Conservation (phyloP, 2,888 invertebrate species). For the Sphinx pinastri region DNA sequence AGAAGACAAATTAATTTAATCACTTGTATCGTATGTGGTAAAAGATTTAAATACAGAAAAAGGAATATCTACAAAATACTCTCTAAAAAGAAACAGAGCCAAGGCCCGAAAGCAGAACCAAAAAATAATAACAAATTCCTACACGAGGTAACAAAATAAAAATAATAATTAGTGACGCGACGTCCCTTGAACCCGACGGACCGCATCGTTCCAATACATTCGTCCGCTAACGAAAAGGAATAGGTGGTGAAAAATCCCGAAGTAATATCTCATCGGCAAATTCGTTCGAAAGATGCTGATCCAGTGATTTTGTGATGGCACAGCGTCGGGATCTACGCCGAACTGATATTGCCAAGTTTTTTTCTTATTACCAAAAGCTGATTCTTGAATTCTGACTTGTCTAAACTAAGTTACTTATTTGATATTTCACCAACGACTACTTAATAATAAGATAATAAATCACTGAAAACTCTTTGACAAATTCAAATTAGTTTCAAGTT, state of each 20-base stretch:
- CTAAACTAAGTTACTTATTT: constrained; percentile 16
- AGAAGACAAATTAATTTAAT: not conserved
- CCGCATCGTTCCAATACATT: constrained; percentile 58
- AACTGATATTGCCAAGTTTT: constrained; percentile 31
- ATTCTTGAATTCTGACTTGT: constrained; percentile 15
- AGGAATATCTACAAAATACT: not conserved
- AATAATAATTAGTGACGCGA: constrained; percentile 66
- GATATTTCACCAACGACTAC: not conserved
- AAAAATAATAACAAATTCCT: constrained; percentile 36
- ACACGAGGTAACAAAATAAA: constrained; percentile 47
- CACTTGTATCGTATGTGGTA: not conserved
- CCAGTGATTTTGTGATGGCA: constrained; percentile 49
- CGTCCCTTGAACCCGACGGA: constrained; percentile 48
- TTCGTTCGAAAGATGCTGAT: constrained; percentile 65
- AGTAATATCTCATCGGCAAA: constrained; percentile 62
- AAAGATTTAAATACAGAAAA: not conserved
- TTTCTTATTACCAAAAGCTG: constrained; percentile 19
- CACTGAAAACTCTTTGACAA: constrained; percentile 1
- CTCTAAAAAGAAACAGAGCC: not conserved
- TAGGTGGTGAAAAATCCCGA: constrained; percentile 57
- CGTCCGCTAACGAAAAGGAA: constrained; percentile 59
- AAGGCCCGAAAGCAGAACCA: not conserved
- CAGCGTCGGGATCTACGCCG: constrained; percentile 40
- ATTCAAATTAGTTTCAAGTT: constrained; percentile 16
- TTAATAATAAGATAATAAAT: constrained; percentile 1